Evolutionary conservation across 2,797 vertebrate genomes (phyloP), one percentile per base, ranked within the genome.

Genomic region (Clarias pachynema): DNA sequence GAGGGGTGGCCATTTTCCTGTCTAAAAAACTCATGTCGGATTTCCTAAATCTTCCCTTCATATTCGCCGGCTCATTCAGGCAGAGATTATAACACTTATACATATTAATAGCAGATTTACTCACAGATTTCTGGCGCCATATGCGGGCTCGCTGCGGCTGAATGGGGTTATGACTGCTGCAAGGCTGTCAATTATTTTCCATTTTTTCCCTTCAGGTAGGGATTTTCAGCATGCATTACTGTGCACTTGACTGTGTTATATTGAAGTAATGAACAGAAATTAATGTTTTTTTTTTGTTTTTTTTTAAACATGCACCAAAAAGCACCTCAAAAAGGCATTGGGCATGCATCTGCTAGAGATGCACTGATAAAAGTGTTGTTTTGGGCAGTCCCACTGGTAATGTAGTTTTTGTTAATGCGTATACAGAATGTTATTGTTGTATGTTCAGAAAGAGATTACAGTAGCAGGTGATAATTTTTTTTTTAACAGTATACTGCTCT

Each of bases 101-200:
- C 88, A 90, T 90, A 90, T 88, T 89, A 89, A 89, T 90, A 78
- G 82, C 86, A 90, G 89, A 88, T 88, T 90, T 89, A 88, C 88
- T 86, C 85, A 88, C 86, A 84, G 63, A 89, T 85, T 89, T 74
- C 65, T 78, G 83, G 83, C 83, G 81, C 68, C 83, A 66, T 73
- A 83, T 87, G 86, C 73, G 73, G 62, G 82, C 31, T 31, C 81
- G 63, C 57, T 26, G 83, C 31, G 72, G 22, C 69, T 70, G 83
- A 81, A 87, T 83, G 83, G 81, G 85, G 83, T 89, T 89, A 86
- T 49, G 80, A 87, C 85, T 87, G 83, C 80, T 85, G 69, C 63
- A 77, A 87, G 57, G 77, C 56, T 89, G 86, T 85, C 84, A 77
- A 84, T 86, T 83, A 87, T 79, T 83, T 83, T 78, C 66, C 74